Evolutionary conservation across 2,888 invertebrate genomes (phyloP).

Genomic region (Mythimna vitellina): DNA sequence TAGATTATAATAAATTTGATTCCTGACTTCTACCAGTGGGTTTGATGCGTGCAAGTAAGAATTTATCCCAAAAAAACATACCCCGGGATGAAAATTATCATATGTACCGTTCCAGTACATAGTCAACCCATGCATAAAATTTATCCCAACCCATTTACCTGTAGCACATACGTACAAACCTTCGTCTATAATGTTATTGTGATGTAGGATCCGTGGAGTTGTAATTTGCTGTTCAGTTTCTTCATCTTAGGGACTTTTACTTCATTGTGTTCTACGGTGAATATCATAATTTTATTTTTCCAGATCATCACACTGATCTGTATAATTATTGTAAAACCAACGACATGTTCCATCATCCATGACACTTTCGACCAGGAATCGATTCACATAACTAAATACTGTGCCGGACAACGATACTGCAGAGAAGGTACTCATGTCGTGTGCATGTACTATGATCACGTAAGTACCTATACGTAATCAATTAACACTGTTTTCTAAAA

Average conservation of each 20-base stretch:
- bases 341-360: constrained; percentile 12
- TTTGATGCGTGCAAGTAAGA: no score
- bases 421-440: constrained; percentile 44
- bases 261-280: neutral
- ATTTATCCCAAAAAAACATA: no score
- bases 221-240: neutral
- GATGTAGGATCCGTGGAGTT: no score
- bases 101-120: no score
- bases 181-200: no score
- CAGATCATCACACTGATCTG: constrained; percentile 22
- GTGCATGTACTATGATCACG: constrained; percentile 44
- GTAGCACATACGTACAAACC: no score
- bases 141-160: no score
- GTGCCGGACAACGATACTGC: constrained; percentile 36
- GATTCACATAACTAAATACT: constrained; percentile 23
- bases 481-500: neutral
- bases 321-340: constrained; percentile 14
- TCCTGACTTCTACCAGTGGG: no score
- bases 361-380: constrained; percentile 17
- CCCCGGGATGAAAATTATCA: no score
- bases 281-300: neutral
- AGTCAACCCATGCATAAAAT: no score
- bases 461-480: neutral
- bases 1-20: no score
- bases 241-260: neutral